Evolutionary conservation across 2,797 vertebrate species (phyloP).

Genomic region (Brachyalestes nurse): DNA sequence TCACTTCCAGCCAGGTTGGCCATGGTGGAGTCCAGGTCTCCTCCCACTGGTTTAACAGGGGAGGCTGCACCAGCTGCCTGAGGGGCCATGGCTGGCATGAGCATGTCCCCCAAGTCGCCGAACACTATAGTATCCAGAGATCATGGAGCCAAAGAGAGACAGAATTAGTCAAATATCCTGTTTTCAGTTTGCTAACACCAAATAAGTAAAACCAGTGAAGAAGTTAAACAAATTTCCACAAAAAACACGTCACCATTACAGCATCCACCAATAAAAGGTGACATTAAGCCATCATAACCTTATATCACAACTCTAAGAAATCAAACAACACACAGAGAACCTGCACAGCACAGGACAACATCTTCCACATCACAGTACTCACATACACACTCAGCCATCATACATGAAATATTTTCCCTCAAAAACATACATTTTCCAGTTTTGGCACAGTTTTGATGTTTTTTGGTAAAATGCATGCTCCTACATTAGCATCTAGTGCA

Average conservation of each 20-base stretch:
- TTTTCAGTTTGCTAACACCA: not conserved
- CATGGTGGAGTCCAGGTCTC: conserved; percentile 94
- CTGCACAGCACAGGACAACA: conserved; percentile 21
- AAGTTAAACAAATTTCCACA: conserved; percentile 32
- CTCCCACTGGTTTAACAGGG: conserved; percentile 66
- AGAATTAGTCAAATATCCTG: not conserved
- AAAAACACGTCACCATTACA: not conserved
- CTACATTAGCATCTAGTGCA: not conserved
- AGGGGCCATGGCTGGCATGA: conserved; percentile 94
- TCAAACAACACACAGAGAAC: not conserved
- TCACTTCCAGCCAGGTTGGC: conserved; percentile 98
- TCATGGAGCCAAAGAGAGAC: conserved; percentile 31
- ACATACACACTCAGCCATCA: conserved; percentile 6
- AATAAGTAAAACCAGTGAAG: conserved; percentile 55
- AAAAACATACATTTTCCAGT: not conserved
- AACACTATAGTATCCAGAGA: conserved; percentile 80
- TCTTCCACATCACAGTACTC: conserved; percentile 15
- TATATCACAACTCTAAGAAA: not conserved
- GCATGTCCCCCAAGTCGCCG: conserved; percentile 96
- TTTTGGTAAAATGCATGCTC: not conserved
- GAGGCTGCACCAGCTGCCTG: conserved; percentile 73
- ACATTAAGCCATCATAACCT: not conserved
- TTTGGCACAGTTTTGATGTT: not conserved
- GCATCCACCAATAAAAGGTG: not conserved
- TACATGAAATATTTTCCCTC: not conserved